A percentile compares a stretch with the other conserved stretches of the same genome.
phyloP scores from a whole-genome alignment of 2,888 invertebrate genomes.

The Oasisia sp. region DNA sequence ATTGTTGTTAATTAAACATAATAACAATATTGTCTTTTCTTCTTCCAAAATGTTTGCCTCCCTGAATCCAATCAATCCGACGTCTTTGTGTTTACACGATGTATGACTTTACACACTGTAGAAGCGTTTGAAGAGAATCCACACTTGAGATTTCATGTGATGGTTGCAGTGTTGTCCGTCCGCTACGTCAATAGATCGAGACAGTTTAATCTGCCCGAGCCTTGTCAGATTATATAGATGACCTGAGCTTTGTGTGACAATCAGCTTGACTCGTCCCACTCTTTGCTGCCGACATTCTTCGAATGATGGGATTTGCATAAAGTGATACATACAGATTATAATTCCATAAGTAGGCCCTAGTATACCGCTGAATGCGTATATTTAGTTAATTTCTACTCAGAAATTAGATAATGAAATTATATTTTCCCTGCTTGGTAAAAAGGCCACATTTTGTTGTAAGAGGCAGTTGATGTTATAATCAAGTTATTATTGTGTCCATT shows the following conservation, averaged over 20 bases:
- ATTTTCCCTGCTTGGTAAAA: neutral
- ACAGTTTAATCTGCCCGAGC: neutral
- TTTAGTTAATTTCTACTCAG: neutral
- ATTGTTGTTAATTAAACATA: neutral
- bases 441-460: neutral
- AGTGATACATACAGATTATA: neutral
- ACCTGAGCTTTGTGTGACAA: neutral
- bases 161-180: neutral
- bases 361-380: neutral
- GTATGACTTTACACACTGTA: neutral
- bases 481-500: neutral
- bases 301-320: neutral
- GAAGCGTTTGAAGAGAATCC: neutral
- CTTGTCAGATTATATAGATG: slow-evolving; percentile 13
- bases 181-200: neutral
- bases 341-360: neutral
- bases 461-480: neutral
- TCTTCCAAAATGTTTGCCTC: neutral
- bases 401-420: neutral
- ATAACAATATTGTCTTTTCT: neutral
- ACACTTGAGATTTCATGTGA: neutral
- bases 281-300: neutral
- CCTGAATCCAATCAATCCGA: neutral
- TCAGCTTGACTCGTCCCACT: neutral
- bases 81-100: neutral